Evolutionary conservation across 2,113 vertebrate species (phyloP).

Genomic region (Lampris megalopsis): DNA sequence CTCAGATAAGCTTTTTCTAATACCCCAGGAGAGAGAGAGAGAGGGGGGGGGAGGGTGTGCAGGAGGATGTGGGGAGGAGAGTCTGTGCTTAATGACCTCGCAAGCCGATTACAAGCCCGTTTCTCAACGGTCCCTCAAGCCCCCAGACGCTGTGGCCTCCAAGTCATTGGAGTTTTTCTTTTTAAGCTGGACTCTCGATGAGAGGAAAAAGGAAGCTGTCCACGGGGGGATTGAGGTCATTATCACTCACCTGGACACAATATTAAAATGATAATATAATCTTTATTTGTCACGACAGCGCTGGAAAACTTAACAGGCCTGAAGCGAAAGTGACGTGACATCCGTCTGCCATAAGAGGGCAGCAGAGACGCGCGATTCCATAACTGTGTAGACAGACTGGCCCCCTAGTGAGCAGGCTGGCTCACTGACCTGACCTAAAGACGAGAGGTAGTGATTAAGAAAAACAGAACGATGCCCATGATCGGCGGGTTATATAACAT

Average conservation of each 20-base stretch:
- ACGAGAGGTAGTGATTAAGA: conserved; percentile 23
- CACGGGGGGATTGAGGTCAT: too few relatives aligned
- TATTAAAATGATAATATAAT: too few relatives aligned
- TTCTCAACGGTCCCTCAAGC: conserved; percentile 24
- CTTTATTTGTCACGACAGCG: too few relatives aligned
- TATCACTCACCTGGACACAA: too few relatives aligned
- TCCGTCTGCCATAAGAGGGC: conserved; percentile 55
- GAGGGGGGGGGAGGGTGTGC: background rate
- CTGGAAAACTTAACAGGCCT: too few relatives aligned
- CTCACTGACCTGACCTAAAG: too few relatives aligned
- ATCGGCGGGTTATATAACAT: conserved; percentile 30
- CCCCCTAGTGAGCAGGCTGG: conserved; percentile 16
- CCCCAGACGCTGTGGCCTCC: background rate
- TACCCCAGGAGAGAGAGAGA: conserved; percentile 33
- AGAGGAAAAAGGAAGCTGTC: too few relatives aligned
- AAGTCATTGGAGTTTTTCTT: too few relatives aligned
- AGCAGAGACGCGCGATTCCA: conserved; percentile 33
- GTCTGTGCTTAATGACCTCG: conserved; percentile 61
- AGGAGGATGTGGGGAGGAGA: conserved; percentile 30
- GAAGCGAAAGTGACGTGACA: too few relatives aligned
- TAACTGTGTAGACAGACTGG: conserved; percentile 29
- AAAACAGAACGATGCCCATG: background rate
- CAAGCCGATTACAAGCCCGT: conserved; percentile 67
- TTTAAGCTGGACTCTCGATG: background rate
- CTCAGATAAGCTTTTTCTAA: conserved; percentile 62